These are phyloP conservation scores for Eurystomus gularis DNA, from an alignment of 2,113 vertebrate genomes.

Conservation along the genomic window DNA sequence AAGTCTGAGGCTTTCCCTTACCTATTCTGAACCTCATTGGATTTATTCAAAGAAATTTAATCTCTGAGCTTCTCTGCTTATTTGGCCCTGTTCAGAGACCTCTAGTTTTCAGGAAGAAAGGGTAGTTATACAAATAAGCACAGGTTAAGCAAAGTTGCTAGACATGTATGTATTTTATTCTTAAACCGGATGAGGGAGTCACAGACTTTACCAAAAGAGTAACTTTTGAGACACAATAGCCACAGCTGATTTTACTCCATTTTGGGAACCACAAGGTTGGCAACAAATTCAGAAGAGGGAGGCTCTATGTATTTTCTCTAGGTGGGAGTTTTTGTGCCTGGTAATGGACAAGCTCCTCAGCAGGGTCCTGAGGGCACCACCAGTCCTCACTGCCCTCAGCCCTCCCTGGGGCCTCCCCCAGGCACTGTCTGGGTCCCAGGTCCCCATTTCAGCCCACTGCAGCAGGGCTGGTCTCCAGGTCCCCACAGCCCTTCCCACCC, in stretches of 20 bases:
- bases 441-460: neutral
- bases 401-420: too few relatives aligned
- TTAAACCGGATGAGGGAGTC: neutral
- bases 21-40: neutral
- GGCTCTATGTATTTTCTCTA: neutral
- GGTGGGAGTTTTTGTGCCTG: fast-evolving
- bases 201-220: neutral
- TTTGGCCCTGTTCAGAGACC: neutral
- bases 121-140: neutral
- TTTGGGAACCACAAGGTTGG: neutral
- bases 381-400: neutral
- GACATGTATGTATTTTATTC: neutral
- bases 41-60: neutral
- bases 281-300: neutral
- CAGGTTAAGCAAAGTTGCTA: neutral
- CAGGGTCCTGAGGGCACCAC: neutral
- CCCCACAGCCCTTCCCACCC: neutral
- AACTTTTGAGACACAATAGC: neutral
- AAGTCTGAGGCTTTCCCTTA: neutral
- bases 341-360: neutral
- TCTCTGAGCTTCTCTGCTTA: neutral
- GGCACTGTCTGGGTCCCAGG: neutral
- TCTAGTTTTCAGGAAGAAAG: neutral
- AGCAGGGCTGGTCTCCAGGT: neutral
- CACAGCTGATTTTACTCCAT: neutral